Percentiles rank a stretch among this genome's conserved stretches.
These are phyloP conservation scores for Bilobella aurantiaca DNA, from an alignment of 1,140 invertebrate species.

Conservation along the genomic window DNA sequence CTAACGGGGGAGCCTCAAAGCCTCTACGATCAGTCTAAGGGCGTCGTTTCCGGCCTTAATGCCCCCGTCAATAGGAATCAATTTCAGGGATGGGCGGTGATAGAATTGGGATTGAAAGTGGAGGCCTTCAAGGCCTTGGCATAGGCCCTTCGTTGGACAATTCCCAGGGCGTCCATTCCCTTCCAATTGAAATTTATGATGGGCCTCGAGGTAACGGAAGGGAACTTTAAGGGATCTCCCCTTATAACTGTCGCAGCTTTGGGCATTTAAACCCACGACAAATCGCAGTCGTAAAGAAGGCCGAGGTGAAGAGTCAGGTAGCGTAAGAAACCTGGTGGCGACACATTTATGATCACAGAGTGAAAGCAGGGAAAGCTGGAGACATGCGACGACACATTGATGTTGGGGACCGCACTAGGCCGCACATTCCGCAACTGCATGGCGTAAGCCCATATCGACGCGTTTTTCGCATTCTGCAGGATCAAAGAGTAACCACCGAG, in stretches of 20 bases:
- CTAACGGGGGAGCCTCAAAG: not conserved
- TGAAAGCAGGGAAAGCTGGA: not conserved
- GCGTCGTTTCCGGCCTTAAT: not conserved
- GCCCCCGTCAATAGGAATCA: not conserved
- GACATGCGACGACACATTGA: constrained; percentile 18
- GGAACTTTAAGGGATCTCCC: not conserved
- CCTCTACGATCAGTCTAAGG: not conserved
- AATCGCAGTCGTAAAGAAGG: constrained; percentile 5
- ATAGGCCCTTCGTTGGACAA: not conserved
- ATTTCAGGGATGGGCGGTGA: not conserved
- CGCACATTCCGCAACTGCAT: too few species aligned
- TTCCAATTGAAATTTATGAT: constrained; percentile 4
- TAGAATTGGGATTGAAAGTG: not conserved
- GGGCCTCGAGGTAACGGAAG: not conserved
- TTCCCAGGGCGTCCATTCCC: constrained; percentile 3
- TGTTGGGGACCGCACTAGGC: not conserved
- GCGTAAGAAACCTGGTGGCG: not conserved
- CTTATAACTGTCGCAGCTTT: not conserved
- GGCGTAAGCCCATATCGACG: too few species aligned
- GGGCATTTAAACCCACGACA: not conserved
- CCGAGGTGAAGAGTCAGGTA: not conserved
- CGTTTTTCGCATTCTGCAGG: too few species aligned
- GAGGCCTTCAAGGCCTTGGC: not conserved
- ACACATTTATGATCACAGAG: not conserved
- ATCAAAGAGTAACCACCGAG: too few species aligned